A percentile compares a stretch with the other conserved stretches of the same genome.
These are phyloP conservation scores for Tribolium madens DNA, from an alignment of 1,140 invertebrate genomes.

Conservation along the genomic window DNA sequence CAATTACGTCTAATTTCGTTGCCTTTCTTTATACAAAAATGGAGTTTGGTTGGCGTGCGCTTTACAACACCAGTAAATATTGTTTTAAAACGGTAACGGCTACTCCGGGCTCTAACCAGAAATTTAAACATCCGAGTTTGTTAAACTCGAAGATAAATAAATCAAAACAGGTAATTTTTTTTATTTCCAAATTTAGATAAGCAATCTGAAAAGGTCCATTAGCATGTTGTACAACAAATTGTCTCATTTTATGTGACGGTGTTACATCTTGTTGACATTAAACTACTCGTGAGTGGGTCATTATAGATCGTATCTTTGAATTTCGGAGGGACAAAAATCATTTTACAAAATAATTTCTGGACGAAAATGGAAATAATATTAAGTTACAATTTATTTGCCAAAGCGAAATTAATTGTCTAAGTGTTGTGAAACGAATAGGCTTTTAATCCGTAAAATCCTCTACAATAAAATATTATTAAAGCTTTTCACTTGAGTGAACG, in stretches of 20 bases:
- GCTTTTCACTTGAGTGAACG: conserved; percentile 20
- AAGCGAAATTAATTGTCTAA: too few species aligned
- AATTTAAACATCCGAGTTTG: background rate
- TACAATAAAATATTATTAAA: conserved; percentile 18
- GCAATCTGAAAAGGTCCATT: background rate
- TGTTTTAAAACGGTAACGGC: conserved; percentile 8
- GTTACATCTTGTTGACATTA: background rate
- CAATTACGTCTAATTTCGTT: conserved; percentile 21
- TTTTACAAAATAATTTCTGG: too few species aligned
- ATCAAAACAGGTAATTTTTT: background rate
- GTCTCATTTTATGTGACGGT: background rate
- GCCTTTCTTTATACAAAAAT: conserved; percentile 12
- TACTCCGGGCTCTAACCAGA: conserved; percentile 5
- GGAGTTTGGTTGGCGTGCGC: background rate
- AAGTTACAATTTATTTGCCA: too few species aligned
- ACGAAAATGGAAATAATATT: background rate
- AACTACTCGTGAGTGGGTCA: background rate
- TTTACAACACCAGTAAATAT: conserved; percentile 13
- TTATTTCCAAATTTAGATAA: background rate
- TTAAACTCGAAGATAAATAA: background rate
- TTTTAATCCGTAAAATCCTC: conserved; percentile 8
- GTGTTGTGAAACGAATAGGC: background rate
- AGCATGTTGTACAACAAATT: conserved; percentile 8
- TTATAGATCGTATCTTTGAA: background rate
- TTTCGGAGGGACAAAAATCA: background rate